Conservation (phyloP, 2,797 vertebrate genomes). For the Bradypodion pumilum region DNA sequence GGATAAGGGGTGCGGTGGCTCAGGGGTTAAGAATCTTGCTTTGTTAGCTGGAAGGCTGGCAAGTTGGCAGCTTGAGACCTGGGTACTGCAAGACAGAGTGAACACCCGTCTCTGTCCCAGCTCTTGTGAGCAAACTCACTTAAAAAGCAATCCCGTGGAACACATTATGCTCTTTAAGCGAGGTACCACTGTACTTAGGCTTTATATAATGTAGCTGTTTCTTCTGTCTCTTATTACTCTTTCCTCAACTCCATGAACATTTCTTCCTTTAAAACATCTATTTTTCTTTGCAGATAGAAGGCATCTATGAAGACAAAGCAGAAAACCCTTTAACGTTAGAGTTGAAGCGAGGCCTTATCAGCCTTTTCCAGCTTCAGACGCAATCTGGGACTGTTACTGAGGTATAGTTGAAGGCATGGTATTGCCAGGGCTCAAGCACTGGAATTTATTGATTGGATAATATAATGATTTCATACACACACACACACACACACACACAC, state of each 20-base stretch:
- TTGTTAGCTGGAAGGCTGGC: too few relatives aligned
- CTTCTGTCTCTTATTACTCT: neutral
- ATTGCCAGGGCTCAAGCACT: neutral
- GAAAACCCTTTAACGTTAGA: slow-evolving; percentile 50
- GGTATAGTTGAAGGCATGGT: slow-evolving; percentile 2
- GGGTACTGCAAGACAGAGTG: too few relatives aligned
- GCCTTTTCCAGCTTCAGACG: slow-evolving; percentile 69
- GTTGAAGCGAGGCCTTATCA: slow-evolving; percentile 66
- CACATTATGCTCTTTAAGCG: too few relatives aligned
- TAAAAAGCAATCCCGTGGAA: too few relatives aligned
- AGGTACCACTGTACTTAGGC: too few relatives aligned
- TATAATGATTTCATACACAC: too few relatives aligned
- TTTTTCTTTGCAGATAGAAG: slow-evolving; percentile 55
- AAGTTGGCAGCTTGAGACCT: too few relatives aligned
- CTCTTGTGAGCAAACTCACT: too few relatives aligned
- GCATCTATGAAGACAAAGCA: slow-evolving; percentile 26
- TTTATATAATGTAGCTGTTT: neutral
- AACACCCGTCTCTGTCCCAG: too few relatives aligned
- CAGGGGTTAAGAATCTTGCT: too few relatives aligned
- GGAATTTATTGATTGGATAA: neutral
- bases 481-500: too few relatives aligned
- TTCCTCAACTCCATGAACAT: neutral
- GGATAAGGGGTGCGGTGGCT: too few relatives aligned
- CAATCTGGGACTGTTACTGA: slow-evolving; percentile 21
- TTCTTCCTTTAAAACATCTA: neutral